Evolutionary conservation across 30 jellyfish, hydroid and myxozoan genomes (phyloP).

Genomic region (Catostylus mosaicus): DNA sequence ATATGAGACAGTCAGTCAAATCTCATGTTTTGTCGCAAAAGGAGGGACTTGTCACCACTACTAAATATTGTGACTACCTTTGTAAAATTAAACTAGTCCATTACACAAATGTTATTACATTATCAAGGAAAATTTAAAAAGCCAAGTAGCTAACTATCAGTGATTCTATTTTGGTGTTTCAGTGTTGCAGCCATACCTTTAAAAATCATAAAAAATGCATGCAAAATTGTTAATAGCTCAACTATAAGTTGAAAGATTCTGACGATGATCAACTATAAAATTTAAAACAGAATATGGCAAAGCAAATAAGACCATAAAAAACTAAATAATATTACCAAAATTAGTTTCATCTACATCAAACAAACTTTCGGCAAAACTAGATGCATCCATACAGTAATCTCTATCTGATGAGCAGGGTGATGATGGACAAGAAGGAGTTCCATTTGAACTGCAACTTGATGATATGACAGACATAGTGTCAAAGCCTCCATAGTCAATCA

Average conservation of each 20-base stretch:
- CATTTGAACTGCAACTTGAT: slow-evolving; percentile 54
- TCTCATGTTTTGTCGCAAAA: too few relatives aligned
- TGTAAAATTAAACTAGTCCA: too few relatives aligned
- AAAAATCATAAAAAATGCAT: too few relatives aligned
- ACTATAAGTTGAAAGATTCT: background rate
- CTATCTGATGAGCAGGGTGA: slow-evolving; percentile 72
- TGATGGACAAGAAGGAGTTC: slow-evolving; percentile 67
- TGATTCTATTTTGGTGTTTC: background rate
- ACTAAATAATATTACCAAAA: background rate
- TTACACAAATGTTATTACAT: too few relatives aligned
- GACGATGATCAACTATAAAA: too few relatives aligned
- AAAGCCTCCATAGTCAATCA: slow-evolving; percentile 20
- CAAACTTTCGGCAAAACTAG: slow-evolving; percentile 33
- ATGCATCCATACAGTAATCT: slow-evolving; percentile 47
- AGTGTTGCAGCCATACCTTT: too few relatives aligned
- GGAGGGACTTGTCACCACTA: too few relatives aligned
- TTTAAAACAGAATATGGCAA: background rate
- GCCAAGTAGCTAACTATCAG: background rate
- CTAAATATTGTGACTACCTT: too few relatives aligned
- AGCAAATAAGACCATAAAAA: background rate
- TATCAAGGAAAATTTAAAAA: too few relatives aligned
- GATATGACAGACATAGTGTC: slow-evolving; percentile 24
- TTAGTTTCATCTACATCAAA: slow-evolving; percentile 25
- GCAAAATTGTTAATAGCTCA: background rate
- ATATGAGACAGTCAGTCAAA: too few relatives aligned